phyloP scores from a whole-genome alignment of 2,113 vertebrate species.

The Grallaria varia region DNA sequence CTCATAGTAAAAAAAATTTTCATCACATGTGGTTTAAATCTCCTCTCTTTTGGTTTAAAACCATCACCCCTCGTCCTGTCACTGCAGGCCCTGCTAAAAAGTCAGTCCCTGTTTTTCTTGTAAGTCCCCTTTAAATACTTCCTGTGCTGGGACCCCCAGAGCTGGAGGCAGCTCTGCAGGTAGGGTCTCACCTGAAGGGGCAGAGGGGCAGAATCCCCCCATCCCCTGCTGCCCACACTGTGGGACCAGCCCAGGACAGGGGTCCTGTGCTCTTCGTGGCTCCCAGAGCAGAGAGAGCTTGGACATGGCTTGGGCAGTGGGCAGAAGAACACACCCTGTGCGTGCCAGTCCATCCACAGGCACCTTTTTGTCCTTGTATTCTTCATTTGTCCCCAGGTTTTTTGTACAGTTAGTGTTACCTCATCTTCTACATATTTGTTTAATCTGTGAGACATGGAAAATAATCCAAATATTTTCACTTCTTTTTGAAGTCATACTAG shows the following conservation, averaged over 20 bases:
- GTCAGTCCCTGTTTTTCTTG: background rate
- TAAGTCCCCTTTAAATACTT: background rate
- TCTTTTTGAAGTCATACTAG: background rate
- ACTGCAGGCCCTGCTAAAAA: background rate
- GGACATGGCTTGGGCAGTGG: background rate
- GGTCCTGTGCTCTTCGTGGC: background rate
- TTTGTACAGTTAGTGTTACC: background rate
- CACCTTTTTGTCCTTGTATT: background rate
- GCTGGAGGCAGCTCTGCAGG: background rate
- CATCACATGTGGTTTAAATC: background rate
- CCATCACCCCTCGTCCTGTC: background rate
- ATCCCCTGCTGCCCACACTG: rapidly evolving
- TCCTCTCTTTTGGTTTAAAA: background rate
- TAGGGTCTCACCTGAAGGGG: background rate
- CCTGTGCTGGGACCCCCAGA: background rate
- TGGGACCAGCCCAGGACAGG: background rate
- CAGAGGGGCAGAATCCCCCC: background rate
- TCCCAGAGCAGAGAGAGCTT: background rate
- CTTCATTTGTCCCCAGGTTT: background rate
- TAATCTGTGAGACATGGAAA: background rate
- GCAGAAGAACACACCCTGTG: background rate
- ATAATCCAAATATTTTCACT: background rate
- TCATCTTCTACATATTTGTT: background rate
- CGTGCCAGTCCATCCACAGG: rapidly evolving
- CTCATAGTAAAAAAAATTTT: background rate